Conservation (phyloP, 1,140 invertebrate species). For the Ectropis grisescens region DNA sequence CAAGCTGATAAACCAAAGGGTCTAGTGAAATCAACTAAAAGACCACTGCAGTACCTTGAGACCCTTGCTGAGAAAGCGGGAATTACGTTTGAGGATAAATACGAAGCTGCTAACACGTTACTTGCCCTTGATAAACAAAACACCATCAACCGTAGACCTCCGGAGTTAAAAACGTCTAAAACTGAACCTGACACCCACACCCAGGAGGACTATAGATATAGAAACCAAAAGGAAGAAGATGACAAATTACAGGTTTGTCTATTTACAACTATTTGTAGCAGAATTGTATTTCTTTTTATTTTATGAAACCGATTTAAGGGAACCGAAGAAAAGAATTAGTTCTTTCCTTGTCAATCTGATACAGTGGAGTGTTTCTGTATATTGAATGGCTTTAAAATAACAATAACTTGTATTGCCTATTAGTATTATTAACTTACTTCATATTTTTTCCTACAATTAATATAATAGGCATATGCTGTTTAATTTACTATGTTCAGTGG, state of each 20-base stretch:
- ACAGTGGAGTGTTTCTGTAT: no score
- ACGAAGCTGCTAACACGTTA: slow-evolving; percentile 73
- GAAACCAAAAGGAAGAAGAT: slow-evolving; percentile 59
- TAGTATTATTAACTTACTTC: no score
- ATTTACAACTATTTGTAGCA: no score
- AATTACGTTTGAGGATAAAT: slow-evolving; percentile 77
- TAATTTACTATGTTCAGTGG: no score
- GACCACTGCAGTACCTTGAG: slow-evolving; percentile 76
- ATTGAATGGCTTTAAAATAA: no score
- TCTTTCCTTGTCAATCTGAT: no score
- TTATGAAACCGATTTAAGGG: no score
- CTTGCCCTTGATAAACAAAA: slow-evolving; percentile 69
- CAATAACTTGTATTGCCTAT: no score
- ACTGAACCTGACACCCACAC: slow-evolving; percentile 38
- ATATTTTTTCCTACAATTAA: no score
- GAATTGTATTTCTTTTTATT: no score
- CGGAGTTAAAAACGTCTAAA: slow-evolving; percentile 50
- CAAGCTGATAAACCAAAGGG: slow-evolving; percentile 37
- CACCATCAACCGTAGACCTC: slow-evolving; percentile 34
- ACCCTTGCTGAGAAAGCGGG: slow-evolving; percentile 77
- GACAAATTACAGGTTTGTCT: slow-evolving; percentile 48
- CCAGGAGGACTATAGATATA: slow-evolving; percentile 44
- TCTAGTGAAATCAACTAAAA: slow-evolving; percentile 33
- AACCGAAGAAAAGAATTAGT: no score
- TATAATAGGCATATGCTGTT: no score